These are phyloP conservation scores for Tetramorium parvispinum DNA, from an alignment of 1,140 invertebrate genomes.

Conservation along the genomic window DNA sequence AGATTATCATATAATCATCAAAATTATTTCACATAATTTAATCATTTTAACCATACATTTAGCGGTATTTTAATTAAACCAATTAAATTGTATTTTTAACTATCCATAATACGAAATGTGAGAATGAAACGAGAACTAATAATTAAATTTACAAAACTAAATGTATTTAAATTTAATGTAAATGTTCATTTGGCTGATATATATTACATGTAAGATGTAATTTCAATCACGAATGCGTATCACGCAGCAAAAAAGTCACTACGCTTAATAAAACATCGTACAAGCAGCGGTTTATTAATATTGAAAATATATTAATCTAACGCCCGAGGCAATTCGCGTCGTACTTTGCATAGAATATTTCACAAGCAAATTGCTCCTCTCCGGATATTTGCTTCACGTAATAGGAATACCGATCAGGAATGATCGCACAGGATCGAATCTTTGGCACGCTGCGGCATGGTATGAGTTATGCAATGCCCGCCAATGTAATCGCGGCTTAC, in stretches of 20 bases:
- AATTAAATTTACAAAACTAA: not conserved
- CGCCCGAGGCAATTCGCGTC: slow-evolving; percentile 40
- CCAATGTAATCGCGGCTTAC: slow-evolving; percentile 68
- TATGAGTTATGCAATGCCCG: slow-evolving; percentile 63
- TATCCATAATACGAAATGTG: not conserved
- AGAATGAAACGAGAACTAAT: not conserved
- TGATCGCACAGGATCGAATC: slow-evolving; percentile 59
- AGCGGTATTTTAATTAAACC: not conserved
- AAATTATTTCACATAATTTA: not conserved
- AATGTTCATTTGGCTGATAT: not conserved
- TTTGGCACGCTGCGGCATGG: slow-evolving; percentile 53
- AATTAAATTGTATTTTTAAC: not conserved
- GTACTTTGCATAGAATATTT: slow-evolving; percentile 43
- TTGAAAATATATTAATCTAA: slow-evolving; percentile 45
- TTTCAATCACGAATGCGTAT: not conserved
- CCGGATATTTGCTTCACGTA: slow-evolving; percentile 59
- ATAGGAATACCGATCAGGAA: slow-evolving; percentile 58
- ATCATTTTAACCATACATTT: not conserved
- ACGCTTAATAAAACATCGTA: slow-evolving; percentile 21
- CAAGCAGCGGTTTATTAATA: slow-evolving; percentile 33
- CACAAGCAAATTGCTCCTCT: slow-evolving; percentile 50
- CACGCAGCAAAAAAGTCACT: not conserved
- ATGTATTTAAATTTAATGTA: not conserved
- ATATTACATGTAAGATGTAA: not conserved
- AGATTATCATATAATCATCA: not conserved